Conservation (phyloP, 2,113 vertebrate species). For the human region DNA sequence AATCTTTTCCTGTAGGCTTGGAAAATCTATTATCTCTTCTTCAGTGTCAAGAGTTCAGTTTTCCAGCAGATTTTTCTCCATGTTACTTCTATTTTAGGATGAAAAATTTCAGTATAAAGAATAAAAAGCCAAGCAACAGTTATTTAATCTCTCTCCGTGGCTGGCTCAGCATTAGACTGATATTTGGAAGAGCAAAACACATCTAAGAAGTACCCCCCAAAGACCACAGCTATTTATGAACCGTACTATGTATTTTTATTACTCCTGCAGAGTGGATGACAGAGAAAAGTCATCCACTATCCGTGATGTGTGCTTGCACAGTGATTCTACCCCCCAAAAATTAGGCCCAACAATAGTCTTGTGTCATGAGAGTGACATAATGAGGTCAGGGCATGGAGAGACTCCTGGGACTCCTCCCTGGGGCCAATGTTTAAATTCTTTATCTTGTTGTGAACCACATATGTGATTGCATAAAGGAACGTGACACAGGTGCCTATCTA, state of each 20-base stretch:
- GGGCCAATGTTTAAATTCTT: not conserved
- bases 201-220: not conserved
- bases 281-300: not conserved
- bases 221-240: not conserved
- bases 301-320: not conserved
- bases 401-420: not conserved
- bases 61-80: not conserved
- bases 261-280: not conserved
- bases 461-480: not conserved
- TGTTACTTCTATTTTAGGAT: not conserved
- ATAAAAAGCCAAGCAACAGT: not conserved
- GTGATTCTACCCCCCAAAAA: not conserved
- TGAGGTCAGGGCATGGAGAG: not conserved
- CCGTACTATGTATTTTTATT: fast-evolving
- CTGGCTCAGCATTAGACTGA: not conserved
- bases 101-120: not conserved
- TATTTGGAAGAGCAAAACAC: not conserved
- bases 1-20: not conserved
- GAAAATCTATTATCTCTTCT: not conserved
- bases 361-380: not conserved
- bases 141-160: not conserved
- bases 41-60: not conserved
- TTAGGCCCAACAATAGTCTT: not conserved
- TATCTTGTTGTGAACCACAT: not conserved
- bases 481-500: not conserved